Conservation (phyloP, 2,797 vertebrate species). For the Galaxias olidus region DNA sequence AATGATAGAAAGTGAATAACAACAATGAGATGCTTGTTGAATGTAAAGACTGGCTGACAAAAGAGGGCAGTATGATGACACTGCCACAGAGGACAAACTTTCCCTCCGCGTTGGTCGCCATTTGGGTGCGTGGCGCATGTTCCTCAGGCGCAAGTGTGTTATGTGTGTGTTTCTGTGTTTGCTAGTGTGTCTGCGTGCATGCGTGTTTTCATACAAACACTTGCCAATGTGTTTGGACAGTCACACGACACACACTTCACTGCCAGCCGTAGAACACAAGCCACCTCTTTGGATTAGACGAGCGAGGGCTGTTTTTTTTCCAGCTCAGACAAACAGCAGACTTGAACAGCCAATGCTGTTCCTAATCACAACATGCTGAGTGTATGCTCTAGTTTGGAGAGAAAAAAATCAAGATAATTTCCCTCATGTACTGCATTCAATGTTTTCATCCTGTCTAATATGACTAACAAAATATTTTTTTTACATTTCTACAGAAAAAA, state of each 20-base stretch:
- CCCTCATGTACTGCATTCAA: conserved; percentile 24
- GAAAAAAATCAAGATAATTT: conserved; percentile 18
- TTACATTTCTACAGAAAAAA: conserved; percentile 7
- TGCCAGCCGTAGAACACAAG: conserved; percentile 33
- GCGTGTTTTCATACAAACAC: neutral
- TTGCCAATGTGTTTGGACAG: too few species aligned
- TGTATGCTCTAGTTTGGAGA: conserved; percentile 27
- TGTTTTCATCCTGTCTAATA: conserved; percentile 17
- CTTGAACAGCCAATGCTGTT: conserved; percentile 18
- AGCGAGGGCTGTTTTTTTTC: neutral
- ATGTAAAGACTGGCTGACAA: conserved; percentile 72
- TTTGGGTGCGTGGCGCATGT: conserved; percentile 16
- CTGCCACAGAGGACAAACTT: conserved; percentile 76
- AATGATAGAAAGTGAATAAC: conserved; percentile 6
- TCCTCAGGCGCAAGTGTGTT: conserved; percentile 9
- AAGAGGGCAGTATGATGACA: conserved; percentile 83
- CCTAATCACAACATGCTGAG: conserved; percentile 20
- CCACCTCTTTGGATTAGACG: conserved; percentile 2
- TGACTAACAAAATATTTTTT: too few species aligned
- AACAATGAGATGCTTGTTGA: conserved; percentile 16
- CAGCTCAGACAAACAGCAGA: conserved; percentile 15
- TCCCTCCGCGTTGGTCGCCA: conserved; percentile 33
- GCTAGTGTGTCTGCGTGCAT: conserved; percentile 5
- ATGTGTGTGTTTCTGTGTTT: conserved; percentile 29
- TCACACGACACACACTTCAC: conserved; percentile 5